These are phyloP conservation scores for Guaruba guarouba DNA, from an alignment of 2,113 vertebrate species.

Conservation along the genomic window DNA sequence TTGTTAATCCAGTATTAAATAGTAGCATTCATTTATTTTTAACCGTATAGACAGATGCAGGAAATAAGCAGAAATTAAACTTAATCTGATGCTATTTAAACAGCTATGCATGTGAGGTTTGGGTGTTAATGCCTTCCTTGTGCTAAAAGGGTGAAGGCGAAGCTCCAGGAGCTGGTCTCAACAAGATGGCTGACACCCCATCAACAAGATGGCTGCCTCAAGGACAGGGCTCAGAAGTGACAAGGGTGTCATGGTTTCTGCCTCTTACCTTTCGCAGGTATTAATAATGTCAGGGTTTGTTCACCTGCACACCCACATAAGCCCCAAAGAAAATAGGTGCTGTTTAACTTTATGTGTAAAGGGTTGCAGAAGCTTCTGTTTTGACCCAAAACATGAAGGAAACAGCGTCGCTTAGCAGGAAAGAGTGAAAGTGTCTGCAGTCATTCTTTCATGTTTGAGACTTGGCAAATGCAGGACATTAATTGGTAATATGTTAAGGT, in stretches of 20 bases:
- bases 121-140: background rate
- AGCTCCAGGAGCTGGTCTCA: background rate
- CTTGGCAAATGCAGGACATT: background rate
- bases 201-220: slow-evolving; percentile 56
- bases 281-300: background rate
- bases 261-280: background rate
- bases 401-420: fast-evolving
- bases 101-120: fast-evolving
- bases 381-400: background rate
- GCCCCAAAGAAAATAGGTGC: background rate
- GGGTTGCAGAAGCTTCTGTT: background rate
- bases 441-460: background rate
- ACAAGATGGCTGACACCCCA: slow-evolving; percentile 58
- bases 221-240: background rate
- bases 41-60: background rate
- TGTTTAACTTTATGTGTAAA: background rate
- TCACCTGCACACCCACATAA: background rate
- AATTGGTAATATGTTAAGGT: background rate
- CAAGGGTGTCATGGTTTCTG: background rate
- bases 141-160: background rate
- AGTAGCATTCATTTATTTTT: background rate
- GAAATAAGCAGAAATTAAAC: background rate
- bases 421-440: background rate
- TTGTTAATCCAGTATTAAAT: background rate
- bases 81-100: background rate